Conservation (phyloP, 2,888 invertebrate genomes). For the Morpho deidamia region DNA sequence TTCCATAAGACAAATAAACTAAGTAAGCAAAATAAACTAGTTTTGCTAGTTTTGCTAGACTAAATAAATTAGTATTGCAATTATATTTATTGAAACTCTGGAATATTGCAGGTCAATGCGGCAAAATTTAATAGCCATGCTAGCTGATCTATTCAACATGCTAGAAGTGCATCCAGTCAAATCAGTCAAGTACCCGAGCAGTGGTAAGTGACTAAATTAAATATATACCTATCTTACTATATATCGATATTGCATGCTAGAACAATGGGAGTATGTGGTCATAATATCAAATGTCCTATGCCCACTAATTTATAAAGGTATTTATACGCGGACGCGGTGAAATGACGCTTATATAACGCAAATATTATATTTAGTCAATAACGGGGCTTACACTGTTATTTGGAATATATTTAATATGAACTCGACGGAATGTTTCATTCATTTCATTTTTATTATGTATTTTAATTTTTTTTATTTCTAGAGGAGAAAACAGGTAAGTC, state of each 20-base stretch:
- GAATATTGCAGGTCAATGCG: conserved; percentile 87
- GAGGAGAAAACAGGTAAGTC: conserved; percentile 12
- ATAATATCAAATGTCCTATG: conserved; percentile 69
- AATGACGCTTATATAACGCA: conserved; percentile 44
- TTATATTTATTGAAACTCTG: no score
- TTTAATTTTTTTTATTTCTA: background rate
- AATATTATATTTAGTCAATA: conserved; percentile 13
- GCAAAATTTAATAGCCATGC: conserved; percentile 92
- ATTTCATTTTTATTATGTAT: conserved; percentile 13
- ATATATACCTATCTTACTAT: conserved; percentile 17
- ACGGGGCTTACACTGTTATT: conserved; percentile 18
- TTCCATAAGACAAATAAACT: no score
- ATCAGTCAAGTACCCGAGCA: conserved; percentile 90
- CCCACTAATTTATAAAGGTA: conserved; percentile 45
- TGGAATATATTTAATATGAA: conserved; percentile 7
- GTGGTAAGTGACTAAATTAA: conserved; percentile 56
- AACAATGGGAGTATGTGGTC: conserved; percentile 76
- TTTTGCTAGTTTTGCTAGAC: no score
- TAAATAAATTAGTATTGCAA: no score
- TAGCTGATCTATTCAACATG: conserved; percentile 95
- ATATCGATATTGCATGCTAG: conserved; percentile 61
- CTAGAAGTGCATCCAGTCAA: conserved; percentile 95
- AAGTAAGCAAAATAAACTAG: no score
- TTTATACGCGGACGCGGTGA: conserved; percentile 36
- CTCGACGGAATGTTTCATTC: conserved; percentile 5